Conservation (phyloP, 2,113 vertebrate species). For the Drymodes brunneopygia region DNA sequence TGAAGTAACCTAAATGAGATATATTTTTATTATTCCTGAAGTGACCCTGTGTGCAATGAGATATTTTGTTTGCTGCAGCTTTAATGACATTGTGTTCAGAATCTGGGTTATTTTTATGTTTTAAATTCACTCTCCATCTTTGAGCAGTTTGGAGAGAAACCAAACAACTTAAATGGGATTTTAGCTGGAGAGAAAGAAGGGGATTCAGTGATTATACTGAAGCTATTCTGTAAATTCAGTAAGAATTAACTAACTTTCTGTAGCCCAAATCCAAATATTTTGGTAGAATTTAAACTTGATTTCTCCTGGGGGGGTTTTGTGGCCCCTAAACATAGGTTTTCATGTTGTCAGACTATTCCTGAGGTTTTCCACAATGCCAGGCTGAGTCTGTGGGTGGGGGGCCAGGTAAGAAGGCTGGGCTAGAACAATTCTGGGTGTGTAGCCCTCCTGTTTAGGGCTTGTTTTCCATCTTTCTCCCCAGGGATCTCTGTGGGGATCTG, state of each 20-base stretch:
- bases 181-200: background rate
- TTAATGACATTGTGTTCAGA: background rate
- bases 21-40: background rate
- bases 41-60: background rate
- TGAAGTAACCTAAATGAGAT: background rate
- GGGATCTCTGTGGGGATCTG: background rate
- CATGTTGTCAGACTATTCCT: background rate
- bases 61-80: background rate
- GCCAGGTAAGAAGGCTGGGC: background rate
- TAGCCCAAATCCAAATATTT: background rate
- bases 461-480: background rate
- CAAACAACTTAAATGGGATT: background rate
- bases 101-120: background rate
- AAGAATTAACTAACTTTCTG: background rate
- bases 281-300: background rate
- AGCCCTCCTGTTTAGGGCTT: background rate
- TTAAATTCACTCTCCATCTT: background rate
- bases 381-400: background rate
- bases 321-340: background rate
- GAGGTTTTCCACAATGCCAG: background rate
- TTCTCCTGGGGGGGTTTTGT: background rate
- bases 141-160: background rate
- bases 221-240: background rate
- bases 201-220: background rate
- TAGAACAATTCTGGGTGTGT: accelerated